Percentiles rank a stretch among this genome's conserved stretches.
phyloP scores from a whole-genome alignment of 2,113 vertebrate genomes.

The Pavo muticus region DNA sequence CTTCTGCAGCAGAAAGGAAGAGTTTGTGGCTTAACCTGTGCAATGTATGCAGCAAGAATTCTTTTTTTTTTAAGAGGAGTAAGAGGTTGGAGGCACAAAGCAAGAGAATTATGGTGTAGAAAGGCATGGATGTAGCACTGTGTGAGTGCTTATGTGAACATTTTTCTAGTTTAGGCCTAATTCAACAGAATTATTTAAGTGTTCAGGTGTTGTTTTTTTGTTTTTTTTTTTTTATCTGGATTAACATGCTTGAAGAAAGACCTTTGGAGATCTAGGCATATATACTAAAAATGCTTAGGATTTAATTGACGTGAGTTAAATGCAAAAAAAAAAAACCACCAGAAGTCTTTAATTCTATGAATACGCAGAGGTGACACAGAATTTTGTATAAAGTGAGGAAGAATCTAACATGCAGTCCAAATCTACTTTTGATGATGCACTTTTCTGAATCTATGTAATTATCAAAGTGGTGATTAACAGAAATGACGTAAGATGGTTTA shows the following conservation, averaged over 20 bases:
- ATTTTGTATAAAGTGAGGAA: background rate
- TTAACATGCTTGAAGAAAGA: background rate
- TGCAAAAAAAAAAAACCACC: background rate
- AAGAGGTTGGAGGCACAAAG: background rate
- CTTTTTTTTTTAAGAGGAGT: too few relatives aligned
- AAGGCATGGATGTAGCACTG: accelerated
- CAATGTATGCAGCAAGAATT: background rate
- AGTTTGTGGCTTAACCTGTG: conserved; percentile 13
- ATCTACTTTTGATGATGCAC: background rate
- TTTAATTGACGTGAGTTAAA: background rate
- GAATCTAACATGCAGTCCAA: background rate
- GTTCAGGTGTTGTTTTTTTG: background rate
- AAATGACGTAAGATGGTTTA: background rate
- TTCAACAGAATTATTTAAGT: background rate
- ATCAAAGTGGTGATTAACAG: background rate
- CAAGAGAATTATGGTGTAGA: background rate
- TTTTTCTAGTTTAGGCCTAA: background rate
- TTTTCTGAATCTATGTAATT: background rate
- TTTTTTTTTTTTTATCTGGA: background rate
- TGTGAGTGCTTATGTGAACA: background rate
- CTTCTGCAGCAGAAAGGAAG: background rate
- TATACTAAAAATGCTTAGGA: background rate
- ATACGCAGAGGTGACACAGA: background rate
- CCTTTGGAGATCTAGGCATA: background rate
- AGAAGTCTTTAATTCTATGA: background rate